phyloP scores from a whole-genome alignment of 2,888 invertebrate genomes.

The Polymixis lichenea region DNA sequence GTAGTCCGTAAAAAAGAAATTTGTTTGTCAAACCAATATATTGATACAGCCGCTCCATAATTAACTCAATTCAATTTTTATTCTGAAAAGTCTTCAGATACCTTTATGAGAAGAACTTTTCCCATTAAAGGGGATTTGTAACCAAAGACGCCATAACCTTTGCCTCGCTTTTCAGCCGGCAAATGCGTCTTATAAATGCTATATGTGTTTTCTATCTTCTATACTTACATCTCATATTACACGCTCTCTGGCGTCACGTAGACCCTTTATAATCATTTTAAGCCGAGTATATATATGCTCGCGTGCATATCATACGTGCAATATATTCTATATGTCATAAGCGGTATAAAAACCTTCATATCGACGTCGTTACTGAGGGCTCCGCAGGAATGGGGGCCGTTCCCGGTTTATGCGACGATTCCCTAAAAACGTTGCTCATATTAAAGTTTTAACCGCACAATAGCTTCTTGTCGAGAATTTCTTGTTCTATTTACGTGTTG shows the following conservation, averaged over 20 bases:
- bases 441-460: constrained; percentile 62
- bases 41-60: too few relatives aligned
- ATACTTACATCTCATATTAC: constrained; percentile 29
- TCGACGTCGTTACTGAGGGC: constrained; percentile 61
- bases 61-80: too few relatives aligned
- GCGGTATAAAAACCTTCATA: constrained; percentile 64
- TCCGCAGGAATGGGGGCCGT: constrained; percentile 45
- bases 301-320: constrained; percentile 54
- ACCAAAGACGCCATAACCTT: background rate
- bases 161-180: constrained; percentile 4
- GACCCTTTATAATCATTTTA: constrained; percentile 49
- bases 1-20: too few relatives aligned
- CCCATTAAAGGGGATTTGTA: background rate
- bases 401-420: constrained; percentile 59
- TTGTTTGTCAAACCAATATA: too few relatives aligned
- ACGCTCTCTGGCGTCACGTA: constrained; percentile 51
- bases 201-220: constrained; percentile 1
- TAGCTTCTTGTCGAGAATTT: constrained; percentile 50
- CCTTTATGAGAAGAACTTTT: background rate
- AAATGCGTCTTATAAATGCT: constrained; percentile 20
- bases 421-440: constrained; percentile 63
- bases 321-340: constrained; percentile 62
- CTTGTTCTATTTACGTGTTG: constrained; percentile 51
- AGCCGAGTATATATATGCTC: constrained; percentile 38
- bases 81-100: background rate